Evolutionary conservation across 2,113 vertebrate genomes (phyloP).

Genomic region (Bucco capensis): DNA sequence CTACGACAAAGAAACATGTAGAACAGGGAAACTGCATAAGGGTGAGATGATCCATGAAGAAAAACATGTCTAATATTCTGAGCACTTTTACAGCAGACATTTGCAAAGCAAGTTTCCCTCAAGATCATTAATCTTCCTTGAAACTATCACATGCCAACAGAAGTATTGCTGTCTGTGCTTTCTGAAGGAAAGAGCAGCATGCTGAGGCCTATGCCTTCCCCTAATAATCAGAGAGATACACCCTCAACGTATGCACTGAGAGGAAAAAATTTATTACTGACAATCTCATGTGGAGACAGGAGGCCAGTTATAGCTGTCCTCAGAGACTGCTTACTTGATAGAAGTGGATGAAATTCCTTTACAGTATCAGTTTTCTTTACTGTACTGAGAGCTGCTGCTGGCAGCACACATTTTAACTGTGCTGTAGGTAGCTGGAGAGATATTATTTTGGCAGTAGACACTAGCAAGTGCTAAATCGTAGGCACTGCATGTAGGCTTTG

Average conservation of each 20-base stretch:
- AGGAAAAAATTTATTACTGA: background rate
- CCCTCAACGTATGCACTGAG: background rate
- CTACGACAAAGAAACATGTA: background rate
- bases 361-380: rapidly evolving
- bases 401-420: rapidly evolving
- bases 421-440: rapidly evolving
- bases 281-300: background rate
- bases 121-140: background rate
- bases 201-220: background rate
- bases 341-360: background rate
- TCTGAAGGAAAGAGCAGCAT: background rate
- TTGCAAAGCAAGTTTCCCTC: background rate
- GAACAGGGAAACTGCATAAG: background rate
- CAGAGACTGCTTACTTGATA: background rate
- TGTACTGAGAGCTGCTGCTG: background rate
- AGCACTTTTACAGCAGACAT: background rate
- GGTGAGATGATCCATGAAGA: background rate
- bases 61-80: background rate
- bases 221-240: background rate
- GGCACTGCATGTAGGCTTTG: background rate
- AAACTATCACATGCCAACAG: background rate
- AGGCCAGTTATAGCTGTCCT: background rate
- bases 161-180: background rate
- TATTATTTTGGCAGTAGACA: background rate
- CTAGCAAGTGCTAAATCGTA: background rate